Percentiles rank a stretch among this genome's conserved stretches.
Evolutionary conservation across 2,113 vertebrate species (phyloP).

Genomic region (Castor canadensis): DNA sequence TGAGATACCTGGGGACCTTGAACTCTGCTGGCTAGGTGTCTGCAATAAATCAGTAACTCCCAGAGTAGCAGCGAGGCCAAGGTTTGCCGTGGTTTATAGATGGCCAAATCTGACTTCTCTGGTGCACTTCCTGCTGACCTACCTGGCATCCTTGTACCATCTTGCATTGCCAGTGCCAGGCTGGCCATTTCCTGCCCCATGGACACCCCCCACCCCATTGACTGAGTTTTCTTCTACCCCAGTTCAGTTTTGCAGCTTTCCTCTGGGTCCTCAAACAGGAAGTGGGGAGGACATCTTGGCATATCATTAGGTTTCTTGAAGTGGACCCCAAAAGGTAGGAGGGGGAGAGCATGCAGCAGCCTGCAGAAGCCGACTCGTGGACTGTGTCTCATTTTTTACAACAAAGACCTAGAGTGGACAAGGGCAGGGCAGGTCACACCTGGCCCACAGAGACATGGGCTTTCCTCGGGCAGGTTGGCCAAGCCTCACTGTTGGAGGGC

Average conservation of each 20-base stretch:
- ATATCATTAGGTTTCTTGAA: fast-evolving
- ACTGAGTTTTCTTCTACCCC: neutral
- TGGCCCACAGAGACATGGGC: fast-evolving
- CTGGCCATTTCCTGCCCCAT: neutral
- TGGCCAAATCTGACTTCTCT: neutral
- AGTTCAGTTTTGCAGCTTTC: neutral
- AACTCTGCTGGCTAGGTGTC: neutral
- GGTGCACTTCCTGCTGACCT: fast-evolving
- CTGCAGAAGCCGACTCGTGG: too few species aligned
- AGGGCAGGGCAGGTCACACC: fast-evolving
- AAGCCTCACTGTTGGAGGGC: too few species aligned
- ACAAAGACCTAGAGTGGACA: too few species aligned
- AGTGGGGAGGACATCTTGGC: neutral
- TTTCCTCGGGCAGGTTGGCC: neutral
- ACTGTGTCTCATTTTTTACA: too few species aligned
- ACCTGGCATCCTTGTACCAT: fast-evolving
- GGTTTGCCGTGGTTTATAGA: fast-evolving
- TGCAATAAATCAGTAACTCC: neutral
- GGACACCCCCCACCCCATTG: fast-evolving
- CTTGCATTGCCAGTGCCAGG: fast-evolving
- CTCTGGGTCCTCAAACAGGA: neutral
- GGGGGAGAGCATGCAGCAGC: fast-evolving
- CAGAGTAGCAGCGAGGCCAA: neutral
- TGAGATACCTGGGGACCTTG: fast-evolving
- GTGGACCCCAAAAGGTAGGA: fast-evolving